Conservation (phyloP, 2,888 invertebrate species). For the Hesperia comma region DNA sequence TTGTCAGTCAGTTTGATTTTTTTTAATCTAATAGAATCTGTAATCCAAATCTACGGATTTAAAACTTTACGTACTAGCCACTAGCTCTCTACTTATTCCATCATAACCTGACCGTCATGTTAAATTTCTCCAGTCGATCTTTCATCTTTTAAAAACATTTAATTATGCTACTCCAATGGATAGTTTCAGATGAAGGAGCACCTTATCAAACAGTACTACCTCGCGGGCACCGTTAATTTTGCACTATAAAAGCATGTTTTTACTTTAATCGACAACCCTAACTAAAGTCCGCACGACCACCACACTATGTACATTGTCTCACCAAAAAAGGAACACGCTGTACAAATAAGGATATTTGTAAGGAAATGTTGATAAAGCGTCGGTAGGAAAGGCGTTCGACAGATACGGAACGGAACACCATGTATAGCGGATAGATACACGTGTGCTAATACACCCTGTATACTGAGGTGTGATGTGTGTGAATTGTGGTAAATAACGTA, state of each 20-base stretch:
- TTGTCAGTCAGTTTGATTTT: no score
- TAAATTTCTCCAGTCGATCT: no score
- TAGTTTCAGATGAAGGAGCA: no score
- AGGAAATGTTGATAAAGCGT: conserved; percentile 44
- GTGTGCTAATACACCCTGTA: conserved; percentile 37
- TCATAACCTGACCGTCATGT: no score
- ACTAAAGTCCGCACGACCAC: conserved; percentile 15
- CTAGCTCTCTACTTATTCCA: no score
- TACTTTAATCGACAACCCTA: conserved; percentile 23
- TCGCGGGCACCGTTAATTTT: no score
- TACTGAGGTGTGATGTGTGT: conserved; percentile 25
- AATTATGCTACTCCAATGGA: no score
- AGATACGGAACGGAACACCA: conserved; percentile 38
- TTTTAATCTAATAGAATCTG: no score
- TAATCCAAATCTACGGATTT: no score
- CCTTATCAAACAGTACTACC: no score
- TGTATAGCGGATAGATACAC: conserved; percentile 33
- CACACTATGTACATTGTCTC: conserved; percentile 39
- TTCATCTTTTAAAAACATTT: no score
- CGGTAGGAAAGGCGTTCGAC: conserved; percentile 39
- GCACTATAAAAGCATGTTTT: background rate
- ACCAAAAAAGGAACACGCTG: conserved; percentile 41
- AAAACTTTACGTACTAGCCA: no score
- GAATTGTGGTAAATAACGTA: background rate
- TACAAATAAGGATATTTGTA: conserved; percentile 46